A percentile compares a stretch with the other conserved stretches of the same genome.
These are phyloP conservation scores for Steatornis caripensis DNA, from an alignment of 2,113 vertebrate species.

Conservation along the genomic window DNA sequence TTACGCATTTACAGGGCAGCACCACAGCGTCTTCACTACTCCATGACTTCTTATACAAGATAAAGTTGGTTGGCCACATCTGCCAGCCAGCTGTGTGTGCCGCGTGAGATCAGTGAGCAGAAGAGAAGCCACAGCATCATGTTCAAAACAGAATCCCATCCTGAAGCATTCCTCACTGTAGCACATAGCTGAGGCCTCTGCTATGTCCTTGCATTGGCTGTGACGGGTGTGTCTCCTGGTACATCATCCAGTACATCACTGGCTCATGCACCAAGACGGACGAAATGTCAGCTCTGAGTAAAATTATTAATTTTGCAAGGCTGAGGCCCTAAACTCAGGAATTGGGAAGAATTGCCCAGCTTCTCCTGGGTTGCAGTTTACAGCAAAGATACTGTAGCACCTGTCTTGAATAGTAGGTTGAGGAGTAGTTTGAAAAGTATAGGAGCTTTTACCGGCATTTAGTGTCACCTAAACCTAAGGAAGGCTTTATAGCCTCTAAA, in stretches of 20 bases:
- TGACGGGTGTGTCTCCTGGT: neutral
- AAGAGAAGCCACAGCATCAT: neutral
- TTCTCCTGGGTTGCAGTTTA: neutral
- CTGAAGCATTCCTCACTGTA: rapidly evolving
- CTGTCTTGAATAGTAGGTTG: neutral
- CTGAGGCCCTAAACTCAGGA: neutral
- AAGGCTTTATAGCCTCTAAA: neutral
- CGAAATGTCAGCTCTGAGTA: neutral
- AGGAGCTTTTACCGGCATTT: neutral
- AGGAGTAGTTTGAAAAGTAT: neutral
- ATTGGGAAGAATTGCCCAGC: neutral
- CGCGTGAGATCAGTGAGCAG: neutral
- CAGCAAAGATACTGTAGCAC: neutral
- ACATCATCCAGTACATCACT: neutral
- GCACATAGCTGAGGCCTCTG: neutral
- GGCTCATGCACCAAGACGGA: neutral
- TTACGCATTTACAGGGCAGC: neutral
- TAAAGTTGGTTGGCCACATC: neutral
- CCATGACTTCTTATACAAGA: neutral
- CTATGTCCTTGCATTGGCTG: neutral
- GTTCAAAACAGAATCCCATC: neutral
- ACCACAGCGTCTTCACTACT: neutral
- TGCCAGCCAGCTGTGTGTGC: neutral
- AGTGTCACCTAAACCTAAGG: neutral
- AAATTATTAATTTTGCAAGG: neutral